Evolutionary conservation across 2,113 vertebrate genomes (phyloP).

Genomic region (Jacana jacana): DNA sequence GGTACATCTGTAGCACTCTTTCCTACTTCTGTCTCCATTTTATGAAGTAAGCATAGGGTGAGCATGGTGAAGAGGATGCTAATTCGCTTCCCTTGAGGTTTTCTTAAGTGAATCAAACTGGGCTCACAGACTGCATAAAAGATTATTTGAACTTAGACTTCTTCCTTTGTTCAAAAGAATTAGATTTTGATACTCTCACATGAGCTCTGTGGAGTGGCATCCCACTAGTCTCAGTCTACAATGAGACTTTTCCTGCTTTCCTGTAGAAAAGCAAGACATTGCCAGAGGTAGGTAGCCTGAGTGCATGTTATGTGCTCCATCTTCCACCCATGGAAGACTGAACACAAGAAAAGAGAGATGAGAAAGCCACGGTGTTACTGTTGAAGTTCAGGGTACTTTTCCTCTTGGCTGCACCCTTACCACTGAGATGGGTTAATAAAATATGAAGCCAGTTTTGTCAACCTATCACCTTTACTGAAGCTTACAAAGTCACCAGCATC

Average conservation of each 20-base stretch:
- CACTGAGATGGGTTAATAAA: background rate
- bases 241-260: background rate
- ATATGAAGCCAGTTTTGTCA: background rate
- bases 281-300: background rate
- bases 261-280: background rate
- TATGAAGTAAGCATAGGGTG: background rate
- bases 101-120: background rate
- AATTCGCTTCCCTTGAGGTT: background rate
- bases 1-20: background rate
- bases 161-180: background rate
- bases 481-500: background rate
- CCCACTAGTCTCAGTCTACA: background rate
- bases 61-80: background rate
- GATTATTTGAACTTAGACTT: background rate
- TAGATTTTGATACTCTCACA: background rate
- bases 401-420: background rate
- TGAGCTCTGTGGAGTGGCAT: background rate
- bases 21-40: no score
- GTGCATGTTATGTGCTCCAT: background rate
- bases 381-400: background rate
- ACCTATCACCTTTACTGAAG: background rate
- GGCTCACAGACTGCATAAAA: background rate
- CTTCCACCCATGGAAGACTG: background rate
- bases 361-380: background rate
- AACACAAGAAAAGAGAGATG: background rate